Evolutionary conservation across 1,140 invertebrate genomes (phyloP).

Genomic region (Frieseomelitta varia): DNA sequence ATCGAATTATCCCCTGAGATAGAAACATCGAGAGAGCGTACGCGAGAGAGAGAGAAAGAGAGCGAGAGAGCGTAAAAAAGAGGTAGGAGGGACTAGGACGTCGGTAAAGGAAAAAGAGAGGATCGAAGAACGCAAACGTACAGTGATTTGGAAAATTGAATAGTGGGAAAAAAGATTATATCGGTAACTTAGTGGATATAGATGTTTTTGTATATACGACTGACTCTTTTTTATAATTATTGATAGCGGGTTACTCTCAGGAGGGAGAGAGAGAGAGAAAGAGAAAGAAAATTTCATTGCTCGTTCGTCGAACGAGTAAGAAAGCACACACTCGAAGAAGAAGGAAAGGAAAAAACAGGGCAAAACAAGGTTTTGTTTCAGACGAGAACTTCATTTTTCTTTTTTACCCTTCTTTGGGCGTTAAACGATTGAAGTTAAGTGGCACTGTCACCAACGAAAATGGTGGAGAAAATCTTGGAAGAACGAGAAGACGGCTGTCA

Average conservation of each 20-base stretch:
- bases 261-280: background rate
- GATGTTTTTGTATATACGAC: slow-evolving; percentile 82
- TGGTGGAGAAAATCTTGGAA: slow-evolving; percentile 80
- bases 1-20: slow-evolving; percentile 57
- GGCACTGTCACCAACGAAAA: slow-evolving; percentile 52
- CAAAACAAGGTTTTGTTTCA: slow-evolving; percentile 18
- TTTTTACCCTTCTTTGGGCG: slow-evolving; percentile 1
- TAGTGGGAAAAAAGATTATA: slow-evolving; percentile 62
- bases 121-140: background rate
- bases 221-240: slow-evolving; percentile 82
- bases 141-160: background rate
- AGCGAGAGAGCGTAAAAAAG: background rate
- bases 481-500: slow-evolving; percentile 75
- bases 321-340: slow-evolving; percentile 6
- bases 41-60: background rate
- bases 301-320: slow-evolving; percentile 51
- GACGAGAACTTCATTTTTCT: slow-evolving; percentile 3
- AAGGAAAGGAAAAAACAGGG: background rate
- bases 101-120: slow-evolving; percentile 27
- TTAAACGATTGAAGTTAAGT: background rate
- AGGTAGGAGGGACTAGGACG: background rate
- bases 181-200: slow-evolving; percentile 74
- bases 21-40: slow-evolving; percentile 49
- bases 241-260: slow-evolving; percentile 60
- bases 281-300: slow-evolving; percentile 6